These are phyloP conservation scores for Tetramorium simillimum DNA, from an alignment of 1,140 invertebrate genomes.

Conservation along the genomic window DNA sequence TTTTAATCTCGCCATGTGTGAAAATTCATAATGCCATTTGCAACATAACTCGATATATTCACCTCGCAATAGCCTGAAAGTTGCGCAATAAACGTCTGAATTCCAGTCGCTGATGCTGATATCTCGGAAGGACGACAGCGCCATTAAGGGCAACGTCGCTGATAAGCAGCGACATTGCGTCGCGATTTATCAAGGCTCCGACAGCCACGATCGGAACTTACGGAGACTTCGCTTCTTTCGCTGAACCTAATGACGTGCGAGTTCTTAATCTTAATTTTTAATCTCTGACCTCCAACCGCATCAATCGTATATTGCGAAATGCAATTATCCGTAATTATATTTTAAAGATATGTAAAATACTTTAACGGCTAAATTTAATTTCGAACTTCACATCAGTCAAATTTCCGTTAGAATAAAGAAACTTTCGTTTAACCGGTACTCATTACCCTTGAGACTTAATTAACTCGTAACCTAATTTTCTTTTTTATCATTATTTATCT, in stretches of 20 bases:
- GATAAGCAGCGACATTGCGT: slow-evolving; percentile 25
- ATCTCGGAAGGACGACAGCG: background rate
- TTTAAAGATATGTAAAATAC: background rate
- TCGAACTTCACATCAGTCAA: background rate
- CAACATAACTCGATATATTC: background rate
- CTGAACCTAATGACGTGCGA: background rate
- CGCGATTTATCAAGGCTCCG: slow-evolving; percentile 37
- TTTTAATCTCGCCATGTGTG: background rate
- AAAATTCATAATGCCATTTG: background rate
- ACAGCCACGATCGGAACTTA: slow-evolving; percentile 16
- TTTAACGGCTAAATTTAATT: slow-evolving; percentile 3
- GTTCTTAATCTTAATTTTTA: slow-evolving; percentile 12
- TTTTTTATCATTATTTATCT: slow-evolving; percentile 10
- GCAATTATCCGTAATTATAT: background rate
- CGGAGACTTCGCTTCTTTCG: slow-evolving; percentile 14
- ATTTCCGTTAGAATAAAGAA: background rate
- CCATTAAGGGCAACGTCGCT: slow-evolving; percentile 49
- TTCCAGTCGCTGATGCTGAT: slow-evolving; percentile 5
- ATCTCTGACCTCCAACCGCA: background rate
- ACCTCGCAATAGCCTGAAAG: background rate
- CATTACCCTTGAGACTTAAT: background rate
- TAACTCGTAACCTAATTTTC: background rate
- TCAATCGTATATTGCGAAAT: background rate
- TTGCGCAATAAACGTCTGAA: background rate
- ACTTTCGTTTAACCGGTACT: background rate